A percentile compares a stretch with the other conserved stretches of the same genome.
Conservation (phyloP, 2,888 invertebrate genomes). For the Dascillus cervinus region DNA sequence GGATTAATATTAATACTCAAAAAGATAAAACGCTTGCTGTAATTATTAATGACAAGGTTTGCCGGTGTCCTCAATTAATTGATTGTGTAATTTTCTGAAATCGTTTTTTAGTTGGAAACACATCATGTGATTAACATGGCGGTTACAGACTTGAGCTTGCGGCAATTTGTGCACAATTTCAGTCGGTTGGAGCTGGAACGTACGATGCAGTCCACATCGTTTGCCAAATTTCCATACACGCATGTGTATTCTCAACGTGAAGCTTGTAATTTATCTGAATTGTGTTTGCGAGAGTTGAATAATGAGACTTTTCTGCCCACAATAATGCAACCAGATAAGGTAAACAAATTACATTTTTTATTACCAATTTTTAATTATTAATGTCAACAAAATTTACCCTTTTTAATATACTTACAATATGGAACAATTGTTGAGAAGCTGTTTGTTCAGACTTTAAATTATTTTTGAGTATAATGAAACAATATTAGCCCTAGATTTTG, state of each 20-base stretch:
- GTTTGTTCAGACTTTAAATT: not conserved
- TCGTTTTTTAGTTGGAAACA: conserved; percentile 58
- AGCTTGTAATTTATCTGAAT: conserved; percentile 14
- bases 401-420: no score
- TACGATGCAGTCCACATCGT: conserved; percentile 28
- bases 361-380: no score
- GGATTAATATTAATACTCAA: conserved; percentile 55
- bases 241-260: conserved; percentile 20
- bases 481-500: no score
- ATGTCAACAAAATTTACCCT: no score
- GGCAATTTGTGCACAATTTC: conserved; percentile 51
- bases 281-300: conserved; percentile 59
- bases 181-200: no score
- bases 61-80: not conserved
- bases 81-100: no score
- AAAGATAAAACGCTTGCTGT: conserved; percentile 59
- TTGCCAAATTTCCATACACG: conserved; percentile 27
- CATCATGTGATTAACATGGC: conserved; percentile 55
- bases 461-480: no score
- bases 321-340: conserved; percentile 54
- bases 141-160: conserved; percentile 44
- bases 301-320: conserved; percentile 56
- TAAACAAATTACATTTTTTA: no score
- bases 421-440: not conserved
- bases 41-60: conserved; percentile 64